Evolutionary conservation across 2,888 invertebrate species (phyloP), one percentile per base, ranked within the genome.

Genomic region (Nudaria mundana): DNA sequence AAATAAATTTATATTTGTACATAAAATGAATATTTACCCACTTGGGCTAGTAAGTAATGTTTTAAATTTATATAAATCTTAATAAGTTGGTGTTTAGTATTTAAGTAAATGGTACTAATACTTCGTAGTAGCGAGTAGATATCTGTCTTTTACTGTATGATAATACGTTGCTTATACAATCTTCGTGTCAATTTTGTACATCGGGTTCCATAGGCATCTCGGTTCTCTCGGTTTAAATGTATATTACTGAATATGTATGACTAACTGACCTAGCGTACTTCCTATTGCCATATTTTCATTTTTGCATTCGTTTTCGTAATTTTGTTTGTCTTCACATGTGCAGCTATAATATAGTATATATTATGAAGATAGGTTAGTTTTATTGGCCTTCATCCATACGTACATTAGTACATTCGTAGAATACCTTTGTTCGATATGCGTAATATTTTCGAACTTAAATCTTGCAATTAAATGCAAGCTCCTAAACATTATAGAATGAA

Each of bases 1-100:
- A 64, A 64, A 64, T 63, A 61, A 62, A 20, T 59, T 74, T 70
- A 73, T 75, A 75, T 75, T 72, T 78, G 75, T 78, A 71, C 63
- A 71, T 75, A 76, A 62, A 56, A 57, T 63, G 50, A 63, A 56
- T 66, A 68, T 63, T 56, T 55, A 58, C 66, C 62, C 57, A 54
- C 65, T 63, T 62, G 63, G 58, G 57, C 59, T 64, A 66, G 62
- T 42, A 34, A 52, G 64, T 63, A 56, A 52, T 64, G 51, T 69
- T 66, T 59, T 61, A 62, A 69, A 73, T 69, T 67, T 70, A 68
- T 59, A 50, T 59, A 25, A 59, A 65, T 64, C 51, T 63, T 49
- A 59, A 56, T 42, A 37, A 56, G 42, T 58, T 28, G 47, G 55
- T 57, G 37, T 67, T 54, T 54, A 58, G 57, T 47, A 44, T 45